phyloP scores from a whole-genome alignment of 64 coral and sea anemone genomes.

The Anthopleura sola region DNA sequence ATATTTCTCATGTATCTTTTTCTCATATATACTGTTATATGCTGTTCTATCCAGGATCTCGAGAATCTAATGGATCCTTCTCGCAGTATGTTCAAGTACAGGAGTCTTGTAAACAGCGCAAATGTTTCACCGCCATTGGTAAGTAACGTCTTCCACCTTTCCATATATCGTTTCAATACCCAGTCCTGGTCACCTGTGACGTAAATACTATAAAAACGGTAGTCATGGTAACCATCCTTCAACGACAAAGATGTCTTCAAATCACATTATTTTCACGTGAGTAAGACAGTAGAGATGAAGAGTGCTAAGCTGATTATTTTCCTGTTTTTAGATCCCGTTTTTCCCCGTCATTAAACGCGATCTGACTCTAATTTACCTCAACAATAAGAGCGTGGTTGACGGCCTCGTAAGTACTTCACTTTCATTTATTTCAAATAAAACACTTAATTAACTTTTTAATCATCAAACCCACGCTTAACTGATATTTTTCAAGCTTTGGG shows the following conservation, averaged over 20 bases:
- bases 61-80: conserved; percentile 97
- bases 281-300: neutral
- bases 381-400: conserved; percentile 89
- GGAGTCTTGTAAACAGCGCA: conserved; percentile 83
- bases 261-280: neutral
- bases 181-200: neutral
- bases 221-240: neutral
- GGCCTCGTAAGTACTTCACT: conserved; percentile 69
- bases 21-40: neutral
- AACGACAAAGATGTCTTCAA: neutral
- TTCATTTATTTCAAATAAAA: neutral
- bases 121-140: conserved; percentile 82
- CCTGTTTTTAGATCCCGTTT: conserved; percentile 73
- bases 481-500: neutral
- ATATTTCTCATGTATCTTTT: neutral
- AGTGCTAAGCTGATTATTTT: neutral
- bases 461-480: neutral
- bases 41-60: conserved; percentile 56
- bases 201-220: too few relatives aligned
- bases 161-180: neutral
- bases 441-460: neutral
- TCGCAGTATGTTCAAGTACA: conserved; percentile 95
- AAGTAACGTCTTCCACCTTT: conserved; percentile 2
- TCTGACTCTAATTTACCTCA: conserved; percentile 86
- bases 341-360: conserved; percentile 93